phyloP scores from a whole-genome alignment of 2,888 invertebrate genomes.

The Beris chalybata region DNA sequence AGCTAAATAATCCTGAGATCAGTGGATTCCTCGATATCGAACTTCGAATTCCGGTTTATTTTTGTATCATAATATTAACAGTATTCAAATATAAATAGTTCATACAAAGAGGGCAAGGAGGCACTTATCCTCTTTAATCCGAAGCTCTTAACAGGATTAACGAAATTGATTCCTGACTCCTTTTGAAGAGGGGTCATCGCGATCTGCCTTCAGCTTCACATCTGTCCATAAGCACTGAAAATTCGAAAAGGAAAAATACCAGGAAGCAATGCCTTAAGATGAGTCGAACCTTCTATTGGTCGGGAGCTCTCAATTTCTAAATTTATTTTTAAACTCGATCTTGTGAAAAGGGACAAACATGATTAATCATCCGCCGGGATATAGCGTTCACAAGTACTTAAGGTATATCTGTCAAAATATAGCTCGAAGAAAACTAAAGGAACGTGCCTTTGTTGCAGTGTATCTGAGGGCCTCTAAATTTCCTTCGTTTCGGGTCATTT shows the following conservation, averaged over 20 bases:
- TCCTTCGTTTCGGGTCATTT: conserved; percentile 10
- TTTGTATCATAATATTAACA: too few relatives aligned
- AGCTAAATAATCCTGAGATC: too few relatives aligned
- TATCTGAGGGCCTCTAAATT: background rate
- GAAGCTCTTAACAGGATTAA: conserved; percentile 38
- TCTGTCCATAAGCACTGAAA: conserved; percentile 1
- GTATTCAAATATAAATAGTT: too few relatives aligned
- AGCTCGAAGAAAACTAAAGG: conserved; percentile 27
- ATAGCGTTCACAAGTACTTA: conserved; percentile 23
- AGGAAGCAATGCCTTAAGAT: background rate
- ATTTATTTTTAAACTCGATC: conserved; percentile 3
- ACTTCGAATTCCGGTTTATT: too few relatives aligned
- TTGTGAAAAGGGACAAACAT: conserved; percentile 22
- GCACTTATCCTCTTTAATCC: conserved; percentile 35
- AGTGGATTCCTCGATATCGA: too few relatives aligned
- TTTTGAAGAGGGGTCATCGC: conserved; percentile 33
- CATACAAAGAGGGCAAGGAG: conserved; percentile 22
- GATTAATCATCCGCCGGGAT: conserved; percentile 32
- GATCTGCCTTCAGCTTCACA: conserved; percentile 17
- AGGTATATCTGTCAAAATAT: conserved; percentile 36
- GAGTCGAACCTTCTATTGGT: conserved; percentile 15
- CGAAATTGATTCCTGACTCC: conserved; percentile 38
- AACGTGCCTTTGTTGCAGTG: conserved; percentile 34
- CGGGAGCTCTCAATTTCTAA: conserved; percentile 19
- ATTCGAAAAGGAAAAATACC: background rate